phyloP scores from a whole-genome alignment of 92 coral and sea anemone genomes.

The Bergia puertoricense region DNA sequence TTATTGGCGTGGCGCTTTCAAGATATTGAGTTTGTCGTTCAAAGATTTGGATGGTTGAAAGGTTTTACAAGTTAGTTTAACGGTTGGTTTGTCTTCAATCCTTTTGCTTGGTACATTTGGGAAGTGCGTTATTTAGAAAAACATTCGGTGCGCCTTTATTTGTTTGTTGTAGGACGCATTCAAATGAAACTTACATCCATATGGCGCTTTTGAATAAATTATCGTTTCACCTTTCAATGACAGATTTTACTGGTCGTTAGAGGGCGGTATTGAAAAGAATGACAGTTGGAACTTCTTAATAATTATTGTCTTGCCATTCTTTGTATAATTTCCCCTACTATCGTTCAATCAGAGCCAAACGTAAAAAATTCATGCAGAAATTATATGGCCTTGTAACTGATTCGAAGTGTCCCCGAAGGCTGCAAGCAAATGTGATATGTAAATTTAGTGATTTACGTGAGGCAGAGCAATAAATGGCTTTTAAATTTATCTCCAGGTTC shows the following conservation, averaged over 20 bases:
- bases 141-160: slow-evolving; percentile 28
- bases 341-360: slow-evolving; percentile 1
- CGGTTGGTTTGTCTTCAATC: background rate
- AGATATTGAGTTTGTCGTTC: slow-evolving; percentile 1
- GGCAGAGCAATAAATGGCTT: slow-evolving; percentile 36
- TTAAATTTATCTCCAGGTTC: slow-evolving; percentile 44
- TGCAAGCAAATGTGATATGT: slow-evolving; percentile 20
- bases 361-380: slow-evolving; percentile 18
- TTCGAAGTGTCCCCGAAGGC: slow-evolving; percentile 30
- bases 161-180: slow-evolving; percentile 44
- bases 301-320: slow-evolving; percentile 29
- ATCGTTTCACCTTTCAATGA: slow-evolving; percentile 40
- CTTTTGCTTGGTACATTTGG: background rate
- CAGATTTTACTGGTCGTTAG: slow-evolving; percentile 49
- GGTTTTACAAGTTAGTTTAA: background rate
- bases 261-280: slow-evolving; percentile 41
- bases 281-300: slow-evolving; percentile 44
- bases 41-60: background rate
- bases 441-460: slow-evolving; percentile 9
- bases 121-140: slow-evolving; percentile 40
- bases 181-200: slow-evolving; percentile 48
- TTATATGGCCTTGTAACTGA: slow-evolving; percentile 8
- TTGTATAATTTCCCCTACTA: slow-evolving; percentile 30
- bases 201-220: slow-evolving; percentile 51
- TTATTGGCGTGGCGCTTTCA: slow-evolving; percentile 81